Conservation (phyloP, 2,888 invertebrate species). For the Limnephilus auricula region DNA sequence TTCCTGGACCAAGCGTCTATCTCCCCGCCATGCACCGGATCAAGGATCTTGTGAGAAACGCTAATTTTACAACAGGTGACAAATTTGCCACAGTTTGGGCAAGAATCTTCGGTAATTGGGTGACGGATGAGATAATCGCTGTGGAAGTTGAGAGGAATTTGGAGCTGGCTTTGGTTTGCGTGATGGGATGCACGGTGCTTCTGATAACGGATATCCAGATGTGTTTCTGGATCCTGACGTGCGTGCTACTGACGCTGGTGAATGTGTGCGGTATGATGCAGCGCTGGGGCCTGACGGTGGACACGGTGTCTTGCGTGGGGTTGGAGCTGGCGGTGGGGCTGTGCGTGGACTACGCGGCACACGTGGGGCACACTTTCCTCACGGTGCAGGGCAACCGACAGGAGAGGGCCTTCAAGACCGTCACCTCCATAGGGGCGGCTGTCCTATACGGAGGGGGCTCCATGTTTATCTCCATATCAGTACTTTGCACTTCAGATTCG, state of each 20-base stretch:
- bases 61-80: slow-evolving; percentile 80
- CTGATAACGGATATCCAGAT: slow-evolving; percentile 87
- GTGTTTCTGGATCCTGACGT: slow-evolving; percentile 87
- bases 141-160: slow-evolving; percentile 88
- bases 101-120: slow-evolving; percentile 85
- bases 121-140: slow-evolving; percentile 87
- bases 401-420: slow-evolving; percentile 80
- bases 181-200: slow-evolving; percentile 87
- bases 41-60: slow-evolving; percentile 77
- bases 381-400: slow-evolving; percentile 78
- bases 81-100: slow-evolving; percentile 84
- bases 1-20: slow-evolving; percentile 81
- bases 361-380: slow-evolving; percentile 89
- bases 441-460: slow-evolving; percentile 88
- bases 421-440: slow-evolving; percentile 86
- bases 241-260: slow-evolving; percentile 85
- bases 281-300: slow-evolving; percentile 89
- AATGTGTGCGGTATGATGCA: slow-evolving; percentile 89
- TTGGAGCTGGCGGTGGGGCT: slow-evolving; percentile 89
- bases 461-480: slow-evolving; percentile 84
- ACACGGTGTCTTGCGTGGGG: slow-evolving; percentile 88
- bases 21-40: slow-evolving; percentile 85
- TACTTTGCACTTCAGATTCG: slow-evolving; percentile 84
- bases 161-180: slow-evolving; percentile 85
- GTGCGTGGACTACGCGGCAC: slow-evolving; percentile 90